Base-by-base conservation (phyloP, 1,140 invertebrate genomes). In the Cyrtorhinus lividipennis region DNA sequence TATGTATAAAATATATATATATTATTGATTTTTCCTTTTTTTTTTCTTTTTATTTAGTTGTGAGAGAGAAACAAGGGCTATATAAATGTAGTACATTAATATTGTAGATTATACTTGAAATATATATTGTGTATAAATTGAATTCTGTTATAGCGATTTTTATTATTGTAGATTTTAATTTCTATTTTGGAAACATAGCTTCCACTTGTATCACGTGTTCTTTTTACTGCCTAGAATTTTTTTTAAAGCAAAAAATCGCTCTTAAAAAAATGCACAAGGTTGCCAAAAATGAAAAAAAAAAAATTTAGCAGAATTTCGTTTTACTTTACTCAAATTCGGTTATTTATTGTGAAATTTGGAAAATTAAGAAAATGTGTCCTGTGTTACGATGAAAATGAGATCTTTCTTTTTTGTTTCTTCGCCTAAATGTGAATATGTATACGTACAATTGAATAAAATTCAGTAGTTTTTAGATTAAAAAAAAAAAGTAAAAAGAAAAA, bases 361-460 rank as follows among this genome's bases (percentile, higher is more conserved):
- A 58, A 59, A 62, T 0, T 24, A 62, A 59, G 57, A 62, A 56
- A 48, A 57, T 62, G n/a, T n/a, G n/a, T n/a, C 26, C 24, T n/a
- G 27, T 26, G 18, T 56, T 25, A 62, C 1, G 18, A 48, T 48
- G 25, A 63, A 63, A 63, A 63, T 57, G 24, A 5, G 30, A 45
- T 44, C 18, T 61, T 2, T 61, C 30, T 62, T 30, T 65, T 65
- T 65, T 63, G 56, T 59, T 64, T 64, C 63, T 38, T 60, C 44
- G 61, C 56, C 65, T 63, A 63, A 56, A 30, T 62, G 62, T 61
- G 65, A 48, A 63, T 66, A 64, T 64, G 62, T 64, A 64, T 64
- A 64, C 62, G 62, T 64, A 64, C 57, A 61, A 63, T 66, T 61
- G 62, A 53, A 53, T 53, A 62, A 65, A 65, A 66, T 63, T 66